A percentile compares a stretch with the other conserved stretches of the same genome.
These are phyloP conservation scores for Hypocryptadius cinnamomeus DNA, from an alignment of 2,113 vertebrate genomes.

Conservation along the genomic window DNA sequence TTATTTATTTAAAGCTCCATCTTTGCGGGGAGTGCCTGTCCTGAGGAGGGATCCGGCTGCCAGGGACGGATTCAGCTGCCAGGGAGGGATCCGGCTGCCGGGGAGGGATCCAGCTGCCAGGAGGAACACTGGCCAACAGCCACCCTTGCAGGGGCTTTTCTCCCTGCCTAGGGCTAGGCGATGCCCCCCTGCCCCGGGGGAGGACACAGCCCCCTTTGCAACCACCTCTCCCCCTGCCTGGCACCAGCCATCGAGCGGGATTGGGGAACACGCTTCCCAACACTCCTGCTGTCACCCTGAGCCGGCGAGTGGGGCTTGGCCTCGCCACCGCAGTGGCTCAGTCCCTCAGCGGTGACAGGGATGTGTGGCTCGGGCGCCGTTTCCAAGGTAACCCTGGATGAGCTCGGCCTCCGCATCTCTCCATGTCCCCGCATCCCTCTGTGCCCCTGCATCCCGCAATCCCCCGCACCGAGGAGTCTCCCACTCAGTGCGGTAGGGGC, in stretches of 20 bases:
- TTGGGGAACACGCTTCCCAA: fast-evolving
- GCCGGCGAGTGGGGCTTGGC: not conserved
- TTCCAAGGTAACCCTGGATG: conserved; percentile 53
- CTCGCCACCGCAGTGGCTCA: not conserved
- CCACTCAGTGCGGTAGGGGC: not conserved
- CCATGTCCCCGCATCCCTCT: not conserved
- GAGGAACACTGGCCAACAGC: not conserved
- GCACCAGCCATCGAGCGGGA: fast-evolving
- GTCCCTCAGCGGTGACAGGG: conserved; percentile 18
- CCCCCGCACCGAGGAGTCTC: not conserved
- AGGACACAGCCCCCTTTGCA: not conserved
- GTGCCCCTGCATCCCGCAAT: not conserved
- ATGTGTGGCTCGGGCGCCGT: conserved; percentile 22
- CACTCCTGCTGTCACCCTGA: not conserved
- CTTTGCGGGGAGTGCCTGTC: not conserved
- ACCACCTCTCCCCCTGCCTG: not conserved
- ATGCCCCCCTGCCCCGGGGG: not conserved
- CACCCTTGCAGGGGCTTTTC: not conserved
- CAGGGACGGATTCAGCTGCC: not conserved
- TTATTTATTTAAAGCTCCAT: conserved; percentile 25
- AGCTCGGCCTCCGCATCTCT: conserved; percentile 6
- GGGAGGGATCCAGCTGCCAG: not conserved
- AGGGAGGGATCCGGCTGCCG: not conserved
- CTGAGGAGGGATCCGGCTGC: not conserved
- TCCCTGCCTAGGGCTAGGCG: not conserved